Percentiles rank a stretch among this genome's conserved stretches.
phyloP scores from a whole-genome alignment of 2,888 invertebrate species.

The Euspilapteryx auroguttella region DNA sequence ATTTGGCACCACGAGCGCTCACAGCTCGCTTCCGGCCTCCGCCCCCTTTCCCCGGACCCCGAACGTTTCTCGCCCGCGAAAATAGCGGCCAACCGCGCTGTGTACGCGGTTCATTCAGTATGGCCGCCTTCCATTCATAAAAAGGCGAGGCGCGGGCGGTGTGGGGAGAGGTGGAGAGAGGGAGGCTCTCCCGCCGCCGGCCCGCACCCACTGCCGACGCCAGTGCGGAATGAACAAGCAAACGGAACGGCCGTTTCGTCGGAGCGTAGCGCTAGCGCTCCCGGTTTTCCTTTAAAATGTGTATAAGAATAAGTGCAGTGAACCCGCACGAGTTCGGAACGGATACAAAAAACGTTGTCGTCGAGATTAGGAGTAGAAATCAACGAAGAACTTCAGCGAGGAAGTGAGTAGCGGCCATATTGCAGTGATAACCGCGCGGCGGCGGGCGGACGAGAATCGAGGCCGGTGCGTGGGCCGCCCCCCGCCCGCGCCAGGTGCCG shows the following conservation, averaged over 20 bases:
- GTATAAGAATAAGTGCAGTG: slow-evolving; percentile 62
- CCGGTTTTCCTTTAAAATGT: slow-evolving; percentile 62
- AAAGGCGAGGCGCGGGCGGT: slow-evolving; percentile 61
- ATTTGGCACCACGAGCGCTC: slow-evolving; percentile 58
- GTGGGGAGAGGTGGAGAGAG: slow-evolving; percentile 50
- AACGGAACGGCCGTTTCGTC: slow-evolving; percentile 63
- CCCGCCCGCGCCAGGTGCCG: slow-evolving; percentile 58
- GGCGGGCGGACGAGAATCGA: slow-evolving; percentile 61
- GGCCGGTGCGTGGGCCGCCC: slow-evolving; percentile 63
- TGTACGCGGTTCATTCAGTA: slow-evolving; percentile 71
- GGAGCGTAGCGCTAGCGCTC: slow-evolving; percentile 62
- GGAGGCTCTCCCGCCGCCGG: slow-evolving; percentile 50
- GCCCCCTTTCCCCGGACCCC: slow-evolving; percentile 44
- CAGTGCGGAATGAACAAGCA: slow-evolving; percentile 60
- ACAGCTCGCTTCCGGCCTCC: slow-evolving; percentile 55
- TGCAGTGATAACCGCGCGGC: slow-evolving; percentile 60
- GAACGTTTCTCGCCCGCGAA: slow-evolving; percentile 48
- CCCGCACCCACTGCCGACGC: slow-evolving; percentile 54
- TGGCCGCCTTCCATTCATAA: slow-evolving; percentile 75
- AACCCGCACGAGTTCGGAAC: slow-evolving; percentile 61
- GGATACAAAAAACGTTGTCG: slow-evolving; percentile 55
- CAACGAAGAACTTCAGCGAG: slow-evolving; percentile 62
- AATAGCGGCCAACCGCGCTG: slow-evolving; percentile 60
- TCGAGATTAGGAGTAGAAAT: slow-evolving; percentile 61
- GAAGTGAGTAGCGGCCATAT: slow-evolving; percentile 63